A percentile compares a stretch with the other conserved stretches of the same genome.
phyloP scores from a whole-genome alignment of 2,888 invertebrate species.

The Mythimna lalbum region DNA sequence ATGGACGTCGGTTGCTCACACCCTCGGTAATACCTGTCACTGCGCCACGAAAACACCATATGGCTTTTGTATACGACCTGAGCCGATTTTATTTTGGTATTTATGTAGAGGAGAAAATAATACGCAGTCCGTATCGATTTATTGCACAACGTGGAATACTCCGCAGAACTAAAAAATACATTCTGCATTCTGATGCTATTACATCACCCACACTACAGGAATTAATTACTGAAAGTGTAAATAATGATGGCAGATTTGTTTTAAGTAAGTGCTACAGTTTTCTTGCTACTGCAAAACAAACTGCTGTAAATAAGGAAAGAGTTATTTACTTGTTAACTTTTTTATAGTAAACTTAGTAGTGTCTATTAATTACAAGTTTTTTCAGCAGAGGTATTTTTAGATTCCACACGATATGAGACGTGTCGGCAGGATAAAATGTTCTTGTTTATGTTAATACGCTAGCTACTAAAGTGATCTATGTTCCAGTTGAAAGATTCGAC shows the following conservation, averaged over 20 bases:
- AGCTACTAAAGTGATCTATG: conserved; percentile 22
- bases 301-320: background rate
- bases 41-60: conserved; percentile 15
- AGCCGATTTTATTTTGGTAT: conserved; percentile 18
- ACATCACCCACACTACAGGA: conserved; percentile 15
- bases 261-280: conserved; percentile 4
- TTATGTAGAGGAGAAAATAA: conserved; percentile 22
- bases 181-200: conserved; percentile 14
- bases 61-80: conserved; percentile 19
- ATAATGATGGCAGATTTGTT: conserved; percentile 19
- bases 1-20: conserved; percentile 4
- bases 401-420: background rate
- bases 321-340: background rate
- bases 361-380: background rate
- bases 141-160: conserved; percentile 9
- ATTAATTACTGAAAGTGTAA: conserved; percentile 20
- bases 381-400: background rate
- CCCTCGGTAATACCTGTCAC: conserved; percentile 26
- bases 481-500: conserved; percentile 16
- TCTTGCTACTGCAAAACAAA: conserved; percentile 2
- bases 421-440: background rate
- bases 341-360: background rate
- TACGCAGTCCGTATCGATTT: conserved; percentile 17
- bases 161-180: conserved; percentile 17
- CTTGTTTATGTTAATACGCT: conserved; percentile 15